Conservation (phyloP, 2,113 vertebrate species). For the Brachionichthys hirsutus region DNA sequence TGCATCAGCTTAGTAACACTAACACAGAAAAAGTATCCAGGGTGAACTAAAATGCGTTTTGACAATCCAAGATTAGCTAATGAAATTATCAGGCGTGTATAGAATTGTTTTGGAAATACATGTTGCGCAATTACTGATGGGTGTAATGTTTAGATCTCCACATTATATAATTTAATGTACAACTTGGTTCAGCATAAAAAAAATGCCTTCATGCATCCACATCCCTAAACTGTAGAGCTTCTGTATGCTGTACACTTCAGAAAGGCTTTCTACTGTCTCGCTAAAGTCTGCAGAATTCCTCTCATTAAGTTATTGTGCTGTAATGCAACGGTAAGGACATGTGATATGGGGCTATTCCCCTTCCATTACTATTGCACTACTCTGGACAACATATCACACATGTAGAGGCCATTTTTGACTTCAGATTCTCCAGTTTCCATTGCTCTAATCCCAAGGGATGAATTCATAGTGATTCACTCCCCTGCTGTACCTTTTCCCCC, state of each 20-base stretch:
- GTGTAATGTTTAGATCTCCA: no score
- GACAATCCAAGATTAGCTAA: not conserved
- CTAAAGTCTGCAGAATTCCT: constrained; percentile 4
- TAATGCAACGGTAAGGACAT: constrained; percentile 18
- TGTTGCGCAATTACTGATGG: no score
- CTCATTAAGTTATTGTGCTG: constrained; percentile 25
- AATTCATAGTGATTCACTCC: constrained; percentile 25
- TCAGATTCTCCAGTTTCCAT: constrained; percentile 43
- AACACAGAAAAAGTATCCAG: not conserved
- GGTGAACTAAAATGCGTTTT: no score
- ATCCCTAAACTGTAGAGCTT: not conserved
- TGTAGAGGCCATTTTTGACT: constrained; percentile 43
- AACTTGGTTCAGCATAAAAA: not conserved
- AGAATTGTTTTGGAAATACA: no score
- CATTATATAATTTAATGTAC: no score
- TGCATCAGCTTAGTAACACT: no score
- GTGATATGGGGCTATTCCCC: constrained; percentile 34
- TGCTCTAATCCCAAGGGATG: constrained; percentile 37
- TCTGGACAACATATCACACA: constrained; percentile 46
- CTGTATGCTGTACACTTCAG: not conserved
- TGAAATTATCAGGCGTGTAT: constrained; percentile 6
- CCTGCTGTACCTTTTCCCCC: constrained; percentile 9
- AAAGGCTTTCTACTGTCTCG: not conserved
- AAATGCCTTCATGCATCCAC: not conserved
- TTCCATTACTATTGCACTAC: constrained; percentile 12